phyloP scores from a whole-genome alignment of 2,797 vertebrate species.

The Picus viridis region DNA sequence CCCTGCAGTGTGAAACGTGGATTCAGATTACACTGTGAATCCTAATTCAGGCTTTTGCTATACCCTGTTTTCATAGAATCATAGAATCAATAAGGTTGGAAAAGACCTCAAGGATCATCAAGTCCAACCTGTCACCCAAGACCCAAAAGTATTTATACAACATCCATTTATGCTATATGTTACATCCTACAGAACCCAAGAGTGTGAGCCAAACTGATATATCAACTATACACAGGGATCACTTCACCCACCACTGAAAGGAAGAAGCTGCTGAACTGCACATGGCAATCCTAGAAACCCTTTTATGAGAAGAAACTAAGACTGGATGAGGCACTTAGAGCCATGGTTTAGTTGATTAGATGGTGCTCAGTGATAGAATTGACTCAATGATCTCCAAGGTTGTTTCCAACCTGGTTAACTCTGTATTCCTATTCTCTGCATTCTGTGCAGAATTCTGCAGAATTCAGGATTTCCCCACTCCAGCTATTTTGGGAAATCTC shows the following conservation, averaged over 20 bases:
- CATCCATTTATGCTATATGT: not conserved
- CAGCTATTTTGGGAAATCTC: not conserved
- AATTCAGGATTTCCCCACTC: not conserved
- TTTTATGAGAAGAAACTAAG: not conserved
- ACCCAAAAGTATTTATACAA: constrained; percentile 34
- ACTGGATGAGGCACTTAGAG: not conserved
- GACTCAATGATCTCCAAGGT: no score
- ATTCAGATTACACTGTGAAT: not conserved
- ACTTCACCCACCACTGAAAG: not conserved
- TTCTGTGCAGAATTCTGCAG: no score
- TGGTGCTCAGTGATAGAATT: no score
- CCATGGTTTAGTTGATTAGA: no score
- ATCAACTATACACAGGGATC: not conserved
- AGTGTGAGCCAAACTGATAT: not conserved
- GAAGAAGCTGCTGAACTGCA: not conserved
- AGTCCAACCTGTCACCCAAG: not conserved
- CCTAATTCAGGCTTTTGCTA: constrained; percentile 3
- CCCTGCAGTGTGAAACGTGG: not conserved
- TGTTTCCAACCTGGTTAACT: no score
- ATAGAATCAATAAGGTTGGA: no score
- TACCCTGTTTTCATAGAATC: not conserved
- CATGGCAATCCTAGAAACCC: not conserved
- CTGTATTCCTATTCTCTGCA: no score
- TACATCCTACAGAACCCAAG: not conserved
- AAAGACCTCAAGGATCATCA: no score